A percentile compares a stretch with the other conserved stretches of the same genome.
Evolutionary conservation across 2,113 vertebrate genomes (phyloP).

Genomic region (Megalops atlanticus): DNA sequence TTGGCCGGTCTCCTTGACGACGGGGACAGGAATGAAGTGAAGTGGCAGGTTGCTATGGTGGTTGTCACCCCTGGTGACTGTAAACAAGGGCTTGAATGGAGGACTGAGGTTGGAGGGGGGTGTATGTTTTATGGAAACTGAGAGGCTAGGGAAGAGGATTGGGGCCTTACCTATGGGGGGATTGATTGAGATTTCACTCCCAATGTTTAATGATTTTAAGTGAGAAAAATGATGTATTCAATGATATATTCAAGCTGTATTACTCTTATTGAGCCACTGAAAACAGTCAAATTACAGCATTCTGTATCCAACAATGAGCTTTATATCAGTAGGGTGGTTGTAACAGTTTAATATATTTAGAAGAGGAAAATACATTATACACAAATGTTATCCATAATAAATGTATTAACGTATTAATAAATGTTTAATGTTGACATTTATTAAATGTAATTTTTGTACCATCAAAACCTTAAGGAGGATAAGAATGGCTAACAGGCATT

Average conservation of each 20-base stretch:
- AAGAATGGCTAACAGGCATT: not conserved
- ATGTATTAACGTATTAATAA: too few species aligned
- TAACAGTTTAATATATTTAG: too few species aligned
- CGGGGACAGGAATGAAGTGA: constrained; percentile 62
- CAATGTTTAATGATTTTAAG: not conserved
- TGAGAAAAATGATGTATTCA: not conserved
- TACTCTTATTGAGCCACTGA: not conserved
- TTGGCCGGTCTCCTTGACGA: constrained; percentile 70
- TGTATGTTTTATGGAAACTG: constrained; percentile 39
- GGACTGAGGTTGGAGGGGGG: constrained; percentile 29
- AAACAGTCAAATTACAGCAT: not conserved
- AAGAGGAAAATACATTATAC: too few species aligned
- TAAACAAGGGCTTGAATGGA: constrained; percentile 68
- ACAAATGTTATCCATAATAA: too few species aligned
- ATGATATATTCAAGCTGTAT: not conserved
- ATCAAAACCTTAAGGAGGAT: not conserved
- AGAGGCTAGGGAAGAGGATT: constrained; percentile 9
- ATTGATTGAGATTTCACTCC: not conserved
- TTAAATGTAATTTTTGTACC: not conserved
- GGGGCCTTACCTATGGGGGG: not conserved
- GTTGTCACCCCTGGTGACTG: constrained; percentile 70
- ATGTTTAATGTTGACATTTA: too few species aligned
- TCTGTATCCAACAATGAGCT: not conserved
- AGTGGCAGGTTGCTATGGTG: constrained; percentile 66
- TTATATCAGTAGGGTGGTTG: too few species aligned